These are phyloP conservation scores for Carollia perspicillata DNA, from an alignment of 2,113 vertebrate species.

Conservation along the genomic window DNA sequence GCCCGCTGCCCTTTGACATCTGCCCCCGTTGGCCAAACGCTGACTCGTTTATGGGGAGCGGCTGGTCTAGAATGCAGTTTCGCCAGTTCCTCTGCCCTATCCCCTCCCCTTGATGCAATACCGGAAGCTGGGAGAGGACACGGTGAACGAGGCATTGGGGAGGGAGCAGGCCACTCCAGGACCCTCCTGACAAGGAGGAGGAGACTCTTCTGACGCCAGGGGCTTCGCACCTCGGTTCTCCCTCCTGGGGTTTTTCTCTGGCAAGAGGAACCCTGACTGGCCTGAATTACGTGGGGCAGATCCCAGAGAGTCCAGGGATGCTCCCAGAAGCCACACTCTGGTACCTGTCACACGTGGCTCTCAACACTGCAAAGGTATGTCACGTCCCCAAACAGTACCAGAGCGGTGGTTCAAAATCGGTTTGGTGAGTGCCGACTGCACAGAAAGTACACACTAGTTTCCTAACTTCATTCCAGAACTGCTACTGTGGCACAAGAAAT, in stretches of 20 bases:
- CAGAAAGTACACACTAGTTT: neutral
- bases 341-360: neutral
- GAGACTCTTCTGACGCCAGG: neutral
- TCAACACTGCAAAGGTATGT: neutral
- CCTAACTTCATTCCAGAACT: neutral
- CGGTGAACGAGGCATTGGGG: rapidly evolving
- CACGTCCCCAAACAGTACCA: neutral
- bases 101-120: too few relatives aligned
- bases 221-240: neutral
- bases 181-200: neutral
- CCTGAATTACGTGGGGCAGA: neutral
- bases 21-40: rapidly evolving
- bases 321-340: neutral
- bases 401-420: neutral
- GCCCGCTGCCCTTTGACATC: rapidly evolving
- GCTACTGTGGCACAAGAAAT: neutral
- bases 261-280: neutral
- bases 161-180: neutral
- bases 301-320: neutral
- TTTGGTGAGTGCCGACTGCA: neutral
- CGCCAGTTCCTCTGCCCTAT: neutral
- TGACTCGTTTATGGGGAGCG: rapidly evolving
- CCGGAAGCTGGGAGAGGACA: neutral
- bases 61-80: neutral
- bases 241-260: neutral